These are phyloP conservation scores for Ariopsis seemanni DNA, from an alignment of 2,113 vertebrate genomes.

Conservation along the genomic window DNA sequence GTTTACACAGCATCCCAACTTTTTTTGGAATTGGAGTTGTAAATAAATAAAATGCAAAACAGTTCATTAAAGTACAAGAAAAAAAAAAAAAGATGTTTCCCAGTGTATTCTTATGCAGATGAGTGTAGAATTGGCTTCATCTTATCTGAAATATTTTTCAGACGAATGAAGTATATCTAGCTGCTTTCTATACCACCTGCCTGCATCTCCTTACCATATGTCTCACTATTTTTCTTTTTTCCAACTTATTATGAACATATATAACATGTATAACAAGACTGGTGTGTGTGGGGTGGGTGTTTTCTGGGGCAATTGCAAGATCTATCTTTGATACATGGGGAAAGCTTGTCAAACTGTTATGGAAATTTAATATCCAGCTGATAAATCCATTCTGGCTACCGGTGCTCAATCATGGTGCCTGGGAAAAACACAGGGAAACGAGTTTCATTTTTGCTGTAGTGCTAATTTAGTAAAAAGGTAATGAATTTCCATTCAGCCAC, in stretches of 20 bases:
- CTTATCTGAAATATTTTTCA: too few relatives aligned
- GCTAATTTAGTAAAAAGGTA: constrained; percentile 54
- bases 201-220: too few relatives aligned
- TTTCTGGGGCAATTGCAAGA: constrained; percentile 23
- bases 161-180: too few relatives aligned
- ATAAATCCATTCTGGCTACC: constrained; percentile 47
- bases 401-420: constrained; percentile 48
- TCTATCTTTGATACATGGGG: constrained; percentile 28
- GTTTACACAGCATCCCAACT: too few relatives aligned
- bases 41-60: too few relatives aligned
- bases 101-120: background rate
- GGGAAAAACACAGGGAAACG: constrained; percentile 51
- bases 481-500: constrained; percentile 50
- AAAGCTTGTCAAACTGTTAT: constrained; percentile 46
- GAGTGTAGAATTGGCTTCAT: too few relatives aligned
- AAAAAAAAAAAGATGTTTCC: background rate
- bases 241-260: background rate
- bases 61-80: too few relatives aligned
- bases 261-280: background rate
- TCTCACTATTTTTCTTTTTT: background rate
- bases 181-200: too few relatives aligned
- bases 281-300: too few relatives aligned
- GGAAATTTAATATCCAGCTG: constrained; percentile 52
- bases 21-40: too few relatives aligned
- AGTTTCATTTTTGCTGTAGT: constrained; percentile 42